These are phyloP conservation scores for Melanostoma scalare DNA, from an alignment of 2,888 invertebrate genomes.

Conservation along the genomic window DNA sequence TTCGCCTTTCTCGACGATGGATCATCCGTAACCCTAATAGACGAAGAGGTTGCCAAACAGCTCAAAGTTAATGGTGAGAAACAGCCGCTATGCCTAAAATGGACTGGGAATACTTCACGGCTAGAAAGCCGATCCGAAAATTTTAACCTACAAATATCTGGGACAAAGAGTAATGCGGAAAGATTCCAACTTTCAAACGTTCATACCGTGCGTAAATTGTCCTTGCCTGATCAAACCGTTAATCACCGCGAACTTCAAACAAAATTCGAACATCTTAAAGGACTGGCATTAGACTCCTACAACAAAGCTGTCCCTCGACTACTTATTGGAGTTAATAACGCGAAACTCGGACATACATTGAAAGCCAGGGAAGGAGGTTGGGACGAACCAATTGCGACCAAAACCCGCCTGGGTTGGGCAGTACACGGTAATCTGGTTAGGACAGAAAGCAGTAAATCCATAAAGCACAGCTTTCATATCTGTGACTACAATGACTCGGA, in stretches of 20 bases:
- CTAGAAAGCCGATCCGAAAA: conserved; percentile 1
- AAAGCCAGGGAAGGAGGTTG: not conserved
- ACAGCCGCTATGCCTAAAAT: not conserved
- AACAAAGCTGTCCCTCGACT: not conserved
- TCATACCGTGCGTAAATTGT: no score
- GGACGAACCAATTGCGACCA: no score
- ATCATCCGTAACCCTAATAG: conserved; percentile 44
- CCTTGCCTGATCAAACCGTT: not conserved
- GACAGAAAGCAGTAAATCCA: no score
- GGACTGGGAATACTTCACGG: not conserved
- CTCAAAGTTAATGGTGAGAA: not conserved
- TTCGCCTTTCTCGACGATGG: conserved; percentile 63
- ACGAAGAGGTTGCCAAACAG: conserved; percentile 5
- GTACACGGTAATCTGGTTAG: no score
- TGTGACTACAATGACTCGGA: no score
- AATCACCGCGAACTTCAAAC: not conserved
- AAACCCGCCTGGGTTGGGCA: no score
- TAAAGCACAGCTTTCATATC: no score
- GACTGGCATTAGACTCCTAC: conserved; percentile 30
- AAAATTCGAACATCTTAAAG: not conserved
- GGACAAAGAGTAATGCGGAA: not conserved
- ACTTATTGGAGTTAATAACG: conserved; percentile 53
- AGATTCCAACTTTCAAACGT: not conserved
- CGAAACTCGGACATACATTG: conserved; percentile 25
- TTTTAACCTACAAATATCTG: not conserved